Percentiles rank a stretch among this genome's conserved stretches.
Conservation (phyloP, 1,140 invertebrate genomes). For the Dryas iulia region DNA sequence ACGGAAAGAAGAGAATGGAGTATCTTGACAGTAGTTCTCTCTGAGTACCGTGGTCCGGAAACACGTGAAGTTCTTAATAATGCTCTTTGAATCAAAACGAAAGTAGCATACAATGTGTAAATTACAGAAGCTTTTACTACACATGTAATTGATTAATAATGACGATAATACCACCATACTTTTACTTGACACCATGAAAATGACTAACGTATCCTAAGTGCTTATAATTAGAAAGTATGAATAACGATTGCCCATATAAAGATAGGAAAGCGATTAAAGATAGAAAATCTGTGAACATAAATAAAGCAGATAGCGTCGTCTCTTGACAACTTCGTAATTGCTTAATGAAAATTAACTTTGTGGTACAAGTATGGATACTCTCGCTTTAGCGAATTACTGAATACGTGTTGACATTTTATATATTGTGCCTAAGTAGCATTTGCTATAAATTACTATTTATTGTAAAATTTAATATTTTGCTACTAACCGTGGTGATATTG, state of each 20-base stretch:
- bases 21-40: no score
- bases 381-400: neutral
- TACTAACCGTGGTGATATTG: no score
- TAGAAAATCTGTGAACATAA: slow-evolving; percentile 30
- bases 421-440: neutral
- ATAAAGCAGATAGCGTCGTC: slow-evolving; percentile 31
- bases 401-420: neutral
- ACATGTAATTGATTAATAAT: neutral
- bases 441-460: no score
- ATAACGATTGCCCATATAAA: slow-evolving; percentile 18
- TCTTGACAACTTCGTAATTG: slow-evolving; percentile 27
- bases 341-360: slow-evolving; percentile 28
- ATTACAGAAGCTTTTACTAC: neutral
- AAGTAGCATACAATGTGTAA: neutral
- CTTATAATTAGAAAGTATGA: slow-evolving; percentile 31
- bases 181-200: neutral
- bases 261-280: slow-evolving; percentile 23
- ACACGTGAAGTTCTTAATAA: no score
- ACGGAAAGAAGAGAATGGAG: no score
- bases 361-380: slow-evolving; percentile 5
- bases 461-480: no score
- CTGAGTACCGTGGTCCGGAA: no score
- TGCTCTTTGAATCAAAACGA: neutral
- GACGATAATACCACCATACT: neutral
- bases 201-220: neutral